Evolutionary conservation across 2,797 vertebrate genomes (phyloP).

Genomic region (Gouania willdenowi): DNA sequence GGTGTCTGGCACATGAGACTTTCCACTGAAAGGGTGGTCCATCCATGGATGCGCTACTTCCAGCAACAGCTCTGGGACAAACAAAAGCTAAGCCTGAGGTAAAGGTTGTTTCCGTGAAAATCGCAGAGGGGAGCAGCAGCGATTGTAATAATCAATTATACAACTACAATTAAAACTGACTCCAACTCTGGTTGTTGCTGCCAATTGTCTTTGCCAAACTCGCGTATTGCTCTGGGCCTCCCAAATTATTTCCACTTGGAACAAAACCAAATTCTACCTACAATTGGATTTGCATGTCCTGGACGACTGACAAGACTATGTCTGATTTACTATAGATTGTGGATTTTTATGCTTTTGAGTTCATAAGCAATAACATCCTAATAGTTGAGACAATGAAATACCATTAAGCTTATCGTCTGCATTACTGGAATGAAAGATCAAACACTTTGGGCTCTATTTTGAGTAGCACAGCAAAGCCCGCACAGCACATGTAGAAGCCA

Average conservation of each 20-base stretch:
- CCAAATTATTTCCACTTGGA: slow-evolving; percentile 65
- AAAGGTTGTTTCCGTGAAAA: no score
- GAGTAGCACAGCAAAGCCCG: no score
- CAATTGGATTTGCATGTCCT: slow-evolving; percentile 57
- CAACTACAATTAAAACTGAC: no score
- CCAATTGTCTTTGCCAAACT: slow-evolving; percentile 41
- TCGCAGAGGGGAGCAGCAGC: no score
- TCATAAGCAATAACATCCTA: slow-evolving; percentile 29
- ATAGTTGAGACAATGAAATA: slow-evolving; percentile 39
- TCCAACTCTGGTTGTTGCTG: slow-evolving; percentile 43
- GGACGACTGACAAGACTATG: slow-evolving; percentile 33
- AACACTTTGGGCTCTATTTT: no score
- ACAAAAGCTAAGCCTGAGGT: no score
- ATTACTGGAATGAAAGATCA: slow-evolving; percentile 38
- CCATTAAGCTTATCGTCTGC: slow-evolving; percentile 7
- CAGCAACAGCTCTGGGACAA: no score
- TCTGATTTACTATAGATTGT: slow-evolving; percentile 17
- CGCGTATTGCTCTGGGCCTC: slow-evolving; percentile 59
- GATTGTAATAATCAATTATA: no score
- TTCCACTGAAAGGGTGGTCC: no score
- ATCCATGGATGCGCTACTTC: no score
- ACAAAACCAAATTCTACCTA: slow-evolving; percentile 45
- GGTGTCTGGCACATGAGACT: no score
- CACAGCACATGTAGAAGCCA: no score
- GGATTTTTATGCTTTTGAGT: slow-evolving; percentile 21